Evolutionary conservation across 2,888 invertebrate genomes (phyloP), one percentile per base, ranked within the genome.

Genomic region (Tachina fera): DNA sequence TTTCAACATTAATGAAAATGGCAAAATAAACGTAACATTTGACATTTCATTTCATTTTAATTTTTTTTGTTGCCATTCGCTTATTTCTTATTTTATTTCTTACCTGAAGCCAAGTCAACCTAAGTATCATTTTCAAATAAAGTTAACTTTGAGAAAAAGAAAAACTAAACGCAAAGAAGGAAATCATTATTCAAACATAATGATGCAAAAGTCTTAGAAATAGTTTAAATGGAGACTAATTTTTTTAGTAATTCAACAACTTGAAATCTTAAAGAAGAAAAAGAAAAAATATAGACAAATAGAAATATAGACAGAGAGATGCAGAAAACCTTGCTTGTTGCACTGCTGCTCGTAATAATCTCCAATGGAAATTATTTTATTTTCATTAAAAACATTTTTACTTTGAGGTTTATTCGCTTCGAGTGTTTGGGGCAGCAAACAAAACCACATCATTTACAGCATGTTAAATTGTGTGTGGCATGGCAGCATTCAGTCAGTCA

Each of bases 381-480:
- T 75, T 63, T 53, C 13, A 22, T 58, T 58, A 16, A 45, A 45
- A 53, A n/a, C 45, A 16, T 56, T 65, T 76, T 16, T 45, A 56
- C 56, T 76, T 65, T 56, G 45, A 65, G 53, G 22, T 76, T 76
- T 56, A 45, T 45, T 16, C 19, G 56, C 47, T 76, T 14, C 9
- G n/a, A 77, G 49, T 60, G 51, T 39, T n/a, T 53, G 13, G 61
- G 31, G 19, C 31, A 31, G 6, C 31, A 31, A 70, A 51, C 39
- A 80, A 71, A 79, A 71, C 75, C 84, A 53, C 79, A 80, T 79
- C 70, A 76, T 80, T 53, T n/a, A 41, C 53, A 53, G 70, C 75
- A 67, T 80, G 75, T 70, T 84, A 80, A 84, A 84, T 84, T 84
- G 79, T 80, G 79, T 84, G 19, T 71, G 79, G 11, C 78, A 53